phyloP scores from a whole-genome alignment of 2,113 vertebrate genomes.

The Hippoglossus stenolepis region DNA sequence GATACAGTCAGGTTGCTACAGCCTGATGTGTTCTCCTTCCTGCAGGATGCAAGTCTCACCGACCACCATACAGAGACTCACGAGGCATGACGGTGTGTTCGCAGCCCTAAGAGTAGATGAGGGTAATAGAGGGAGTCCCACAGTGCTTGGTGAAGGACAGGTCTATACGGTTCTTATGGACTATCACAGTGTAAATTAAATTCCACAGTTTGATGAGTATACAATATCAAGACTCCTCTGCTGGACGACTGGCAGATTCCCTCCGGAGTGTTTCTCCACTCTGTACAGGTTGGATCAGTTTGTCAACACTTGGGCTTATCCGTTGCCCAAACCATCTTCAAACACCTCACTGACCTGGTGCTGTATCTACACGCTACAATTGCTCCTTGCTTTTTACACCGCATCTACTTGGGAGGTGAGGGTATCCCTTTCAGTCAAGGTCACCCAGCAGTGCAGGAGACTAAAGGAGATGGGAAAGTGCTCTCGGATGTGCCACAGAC shows the following conservation, averaged over 20 bases:
- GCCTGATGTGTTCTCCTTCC: background rate
- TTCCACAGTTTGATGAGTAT: background rate
- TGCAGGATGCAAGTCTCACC: too few relatives aligned
- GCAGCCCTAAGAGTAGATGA: background rate
- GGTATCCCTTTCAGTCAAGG: constrained; percentile 27
- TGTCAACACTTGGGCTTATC: background rate
- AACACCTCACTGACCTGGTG: background rate
- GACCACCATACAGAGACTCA: background rate
- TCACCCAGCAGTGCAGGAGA: constrained; percentile 6
- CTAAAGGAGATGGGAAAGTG: constrained; percentile 27
- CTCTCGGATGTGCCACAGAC: constrained; percentile 14
- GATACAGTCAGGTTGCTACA: background rate
- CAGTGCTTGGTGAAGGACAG: background rate
- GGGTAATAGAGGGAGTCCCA: background rate
- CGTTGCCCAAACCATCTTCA: background rate
- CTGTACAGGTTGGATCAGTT: too few relatives aligned
- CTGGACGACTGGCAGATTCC: too few relatives aligned
- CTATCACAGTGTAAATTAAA: background rate
- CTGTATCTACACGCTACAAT: too few relatives aligned
- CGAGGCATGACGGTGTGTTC: background rate
- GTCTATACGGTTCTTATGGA: background rate
- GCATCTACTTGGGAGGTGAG: constrained; percentile 10
- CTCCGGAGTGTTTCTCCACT: too few relatives aligned
- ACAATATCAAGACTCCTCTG: too few relatives aligned
- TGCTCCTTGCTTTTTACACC: background rate